Evolutionary conservation across 2,888 invertebrate genomes (phyloP), one percentile per base, ranked within the genome.

Genomic region (Cremastobaeus sp.): DNA sequence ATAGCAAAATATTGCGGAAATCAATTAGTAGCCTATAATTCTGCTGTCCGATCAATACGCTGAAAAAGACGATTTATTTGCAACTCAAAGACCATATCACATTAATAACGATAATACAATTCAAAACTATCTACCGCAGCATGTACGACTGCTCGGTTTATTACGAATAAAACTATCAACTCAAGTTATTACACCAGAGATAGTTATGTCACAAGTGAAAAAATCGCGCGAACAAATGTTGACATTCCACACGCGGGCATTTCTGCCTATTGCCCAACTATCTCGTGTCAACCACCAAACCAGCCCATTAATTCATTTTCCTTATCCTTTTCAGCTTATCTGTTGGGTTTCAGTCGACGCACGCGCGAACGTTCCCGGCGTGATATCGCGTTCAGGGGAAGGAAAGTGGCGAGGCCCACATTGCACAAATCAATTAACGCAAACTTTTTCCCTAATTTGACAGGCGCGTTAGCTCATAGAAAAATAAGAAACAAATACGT

Each of bases 261-360:
- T 14, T 14, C 25, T 25, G n/a, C 4, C 45, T 35, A 45, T 57
- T 57, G 35, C 57, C 34, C 45, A 57, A 57, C 45, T 39, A 21
- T 4, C 30, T 17, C 30, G 12, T 54, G 28, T 50, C 20, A 34
- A 18, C 41, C 39, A 34, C 37, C 15, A 52, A 17, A 11, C 39
- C 39, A 30, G 30, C 21, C 41, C 8, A 35, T 25, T 57, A 57
- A 57, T 57, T 57, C 45, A 57, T 59, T 37, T 47, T 47, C 25
- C 20, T 57, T 55, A 25, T 43, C 30, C 34, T 34, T 21, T 55
- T 1, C 30, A 8, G 43, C 43, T 55, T 55, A 55, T 55, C 55
- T 55, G 9, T 50, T 20, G 9, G 43, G 34, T 34, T 55, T 1
- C 15, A 28, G 34, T 12, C n/a, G 9, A 14, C 20, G 9, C 8